Evolutionary conservation across 2,888 invertebrate genomes (phyloP).

Genomic region (Platypus cylindrus): DNA sequence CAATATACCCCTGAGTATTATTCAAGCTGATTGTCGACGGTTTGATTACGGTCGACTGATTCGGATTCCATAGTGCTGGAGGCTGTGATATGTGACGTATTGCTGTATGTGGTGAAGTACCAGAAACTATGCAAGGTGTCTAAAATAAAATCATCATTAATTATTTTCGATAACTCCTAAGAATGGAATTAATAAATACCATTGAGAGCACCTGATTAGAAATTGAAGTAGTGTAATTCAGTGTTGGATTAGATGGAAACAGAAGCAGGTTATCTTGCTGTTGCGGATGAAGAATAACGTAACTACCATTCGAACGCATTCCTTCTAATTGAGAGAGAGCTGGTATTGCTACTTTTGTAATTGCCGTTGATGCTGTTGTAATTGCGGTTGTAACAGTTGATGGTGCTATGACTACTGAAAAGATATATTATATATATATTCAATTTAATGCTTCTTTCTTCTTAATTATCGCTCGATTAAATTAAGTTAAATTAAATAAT

Average conservation of each 20-base stretch:
- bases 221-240: conserved; percentile 18
- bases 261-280: conserved; percentile 17
- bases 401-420: conserved; percentile 2
- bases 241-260: conserved; percentile 23
- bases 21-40: conserved; percentile 6
- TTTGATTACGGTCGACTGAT: neutral
- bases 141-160: conserved; percentile 3
- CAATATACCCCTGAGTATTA: conserved; percentile 28
- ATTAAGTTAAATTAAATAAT: no score
- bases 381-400: conserved; percentile 4
- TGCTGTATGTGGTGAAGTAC: conserved; percentile 18
- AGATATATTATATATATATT: no score
- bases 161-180: neutral
- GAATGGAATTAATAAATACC: conserved; percentile 21
- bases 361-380: conserved; percentile 7
- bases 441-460: no score
- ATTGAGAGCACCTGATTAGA: conserved; percentile 21
- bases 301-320: conserved; percentile 11
- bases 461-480: no score
- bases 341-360: conserved; percentile 9
- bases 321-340: conserved; percentile 9
- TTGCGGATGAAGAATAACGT: conserved; percentile 17
- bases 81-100: conserved; percentile 12
- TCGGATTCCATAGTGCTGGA: conserved; percentile 14
- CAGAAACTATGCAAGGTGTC: conserved; percentile 12